Base-by-base conservation (phyloP, 2,797 vertebrate genomes). In the Tiaroga cobitis region DNA sequence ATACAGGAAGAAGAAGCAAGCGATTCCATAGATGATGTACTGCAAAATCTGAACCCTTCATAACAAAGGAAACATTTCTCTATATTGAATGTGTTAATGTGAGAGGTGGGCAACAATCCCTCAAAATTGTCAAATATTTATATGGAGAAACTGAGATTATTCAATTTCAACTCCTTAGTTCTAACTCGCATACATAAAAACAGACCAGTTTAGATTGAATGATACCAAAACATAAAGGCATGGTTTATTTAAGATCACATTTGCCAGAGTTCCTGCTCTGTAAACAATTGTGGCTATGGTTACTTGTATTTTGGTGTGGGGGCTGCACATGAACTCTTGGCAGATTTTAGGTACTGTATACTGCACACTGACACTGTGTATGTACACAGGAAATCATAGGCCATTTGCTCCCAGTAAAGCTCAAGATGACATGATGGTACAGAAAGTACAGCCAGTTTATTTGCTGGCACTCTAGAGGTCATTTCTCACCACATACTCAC, bases 1-100 rank as follows among this genome's bases (percentile, higher is more conserved):
- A 2, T 99, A 99, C 24, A 99, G 92, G 90, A 99, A 98, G 96
- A 99, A 99, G 93, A 99, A 99, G 41, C 97, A 97, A 11, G 97
- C 98, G 2, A 99, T 96, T 91, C 98, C 98, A 24, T 99, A 99
- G 96, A 99, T 99, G 92, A 98, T 95, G 92, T 99, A 99, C 94
- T 99, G 98, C 95, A 99, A 96, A 94, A 99, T 95, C 91, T 99
- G 97, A 92, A 99, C 96, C 92, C 98, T 99, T 91, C 19, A 83
- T 11, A 84, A 49, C 15, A 70, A 84, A 69, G 32, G 37, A 84
- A 26, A 67, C 26, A 54, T 85, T 46, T 24, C 49, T 5, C 59
- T 39, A 54, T 41, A 61, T 41, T 72, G n/a, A 61, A 70, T 24
- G 5, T 67, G 61, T 18, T 26, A 41, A 21, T 21, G 16, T 61